Conservation (phyloP, 2,888 invertebrate species). For the Capitulum mitella region DNA sequence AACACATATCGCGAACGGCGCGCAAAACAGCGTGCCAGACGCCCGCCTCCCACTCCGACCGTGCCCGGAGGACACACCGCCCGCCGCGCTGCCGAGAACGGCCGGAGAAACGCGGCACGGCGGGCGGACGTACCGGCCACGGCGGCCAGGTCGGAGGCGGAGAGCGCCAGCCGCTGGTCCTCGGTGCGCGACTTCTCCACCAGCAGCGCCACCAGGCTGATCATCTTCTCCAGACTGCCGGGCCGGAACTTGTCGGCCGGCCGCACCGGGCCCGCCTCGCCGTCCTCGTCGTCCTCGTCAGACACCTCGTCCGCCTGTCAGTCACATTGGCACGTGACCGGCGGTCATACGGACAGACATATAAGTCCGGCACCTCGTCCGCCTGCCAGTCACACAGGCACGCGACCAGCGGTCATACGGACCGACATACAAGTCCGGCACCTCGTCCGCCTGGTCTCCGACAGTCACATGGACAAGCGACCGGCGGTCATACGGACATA, state of each 20-base stretch:
- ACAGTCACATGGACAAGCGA: no score
- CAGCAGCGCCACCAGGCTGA: slow-evolving; percentile 75
- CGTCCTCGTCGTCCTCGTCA: slow-evolving; percentile 61
- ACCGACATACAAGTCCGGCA: no score
- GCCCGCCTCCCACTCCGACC: not conserved
- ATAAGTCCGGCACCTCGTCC: slow-evolving; percentile 62
- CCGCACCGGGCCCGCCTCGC: slow-evolving; percentile 50
- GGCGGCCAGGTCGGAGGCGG: slow-evolving; percentile 25
- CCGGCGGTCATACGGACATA: no score
- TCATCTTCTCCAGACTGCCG: slow-evolving; percentile 90
- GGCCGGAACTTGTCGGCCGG: slow-evolving; percentile 72
- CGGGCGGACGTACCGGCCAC: slow-evolving; percentile 5
- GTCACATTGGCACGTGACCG: no score
- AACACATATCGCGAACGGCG: no score
- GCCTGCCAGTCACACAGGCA: no score
- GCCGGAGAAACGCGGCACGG: not conserved
- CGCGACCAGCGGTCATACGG: no score
- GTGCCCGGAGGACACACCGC: not conserved
- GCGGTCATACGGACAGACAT: no score
- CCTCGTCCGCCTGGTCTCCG: slow-evolving; percentile 56
- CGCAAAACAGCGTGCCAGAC: not conserved
- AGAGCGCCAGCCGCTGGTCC: slow-evolving; percentile 56
- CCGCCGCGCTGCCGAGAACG: not conserved
- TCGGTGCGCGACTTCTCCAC: slow-evolving; percentile 80
- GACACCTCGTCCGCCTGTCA: slow-evolving; percentile 60